Evolutionary conservation across 2,113 vertebrate species (phyloP).

Genomic region (Pluvianellus socialis): DNA sequence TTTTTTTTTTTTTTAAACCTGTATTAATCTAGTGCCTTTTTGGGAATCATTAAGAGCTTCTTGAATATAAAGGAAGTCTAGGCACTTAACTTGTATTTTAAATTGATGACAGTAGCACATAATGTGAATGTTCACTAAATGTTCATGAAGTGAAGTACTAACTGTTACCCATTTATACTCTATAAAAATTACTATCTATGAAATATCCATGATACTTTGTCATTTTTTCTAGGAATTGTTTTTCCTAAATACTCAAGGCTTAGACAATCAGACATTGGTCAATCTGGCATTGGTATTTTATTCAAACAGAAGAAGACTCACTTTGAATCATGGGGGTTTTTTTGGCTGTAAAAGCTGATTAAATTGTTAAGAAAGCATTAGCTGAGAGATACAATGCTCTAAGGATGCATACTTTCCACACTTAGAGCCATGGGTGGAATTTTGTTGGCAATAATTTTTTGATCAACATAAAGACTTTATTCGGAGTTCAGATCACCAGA

Average conservation of each 20-base stretch:
- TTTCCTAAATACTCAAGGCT: background rate
- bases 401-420: background rate
- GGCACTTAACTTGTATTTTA: background rate
- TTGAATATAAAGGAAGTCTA: background rate
- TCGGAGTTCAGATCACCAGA: background rate
- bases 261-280: background rate
- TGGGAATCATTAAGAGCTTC: background rate
- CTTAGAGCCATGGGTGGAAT: background rate
- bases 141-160: background rate
- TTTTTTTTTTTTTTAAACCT: too few species aligned
- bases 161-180: background rate
- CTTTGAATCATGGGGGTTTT: background rate
- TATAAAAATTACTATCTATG: background rate
- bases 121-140: background rate
- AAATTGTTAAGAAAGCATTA: background rate
- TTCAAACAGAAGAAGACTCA: background rate
- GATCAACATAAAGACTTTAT: background rate
- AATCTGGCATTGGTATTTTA: background rate
- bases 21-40: background rate
- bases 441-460: background rate
- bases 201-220: background rate
- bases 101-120: background rate
- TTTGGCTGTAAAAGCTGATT: background rate
- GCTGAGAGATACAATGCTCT: background rate
- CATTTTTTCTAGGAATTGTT: background rate